Percentiles rank a stretch among this genome's conserved stretches.
phyloP scores from a whole-genome alignment of 2,888 invertebrate species.

The Mystacides longicornis region DNA sequence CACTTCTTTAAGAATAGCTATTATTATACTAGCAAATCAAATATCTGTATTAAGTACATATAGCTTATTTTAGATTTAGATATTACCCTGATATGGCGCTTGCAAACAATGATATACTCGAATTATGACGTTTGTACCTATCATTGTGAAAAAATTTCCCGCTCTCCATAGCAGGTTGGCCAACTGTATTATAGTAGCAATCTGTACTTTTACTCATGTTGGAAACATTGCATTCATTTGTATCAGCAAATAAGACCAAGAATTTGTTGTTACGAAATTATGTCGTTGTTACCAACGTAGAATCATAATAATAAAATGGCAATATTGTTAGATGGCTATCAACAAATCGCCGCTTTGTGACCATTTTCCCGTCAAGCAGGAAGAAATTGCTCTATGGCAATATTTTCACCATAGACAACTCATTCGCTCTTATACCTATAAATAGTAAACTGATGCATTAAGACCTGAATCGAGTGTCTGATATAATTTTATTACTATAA shows the following conservation, averaged over 20 bases:
- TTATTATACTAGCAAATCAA: not conserved
- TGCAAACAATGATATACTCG: not conserved
- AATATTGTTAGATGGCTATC: no score
- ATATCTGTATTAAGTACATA: no score
- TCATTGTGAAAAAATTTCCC: not conserved
- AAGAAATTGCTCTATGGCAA: not conserved
- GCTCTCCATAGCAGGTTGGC: not conserved
- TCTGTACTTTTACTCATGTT: not conserved
- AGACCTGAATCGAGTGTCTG: no score
- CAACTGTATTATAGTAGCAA: not conserved
- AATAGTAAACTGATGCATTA: no score
- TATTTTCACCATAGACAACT: constrained; percentile 1
- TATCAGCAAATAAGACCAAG: not conserved
- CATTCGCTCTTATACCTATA: no score
- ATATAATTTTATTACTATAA: no score
- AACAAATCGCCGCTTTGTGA: not conserved
- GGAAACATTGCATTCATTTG: not conserved
- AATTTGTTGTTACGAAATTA: not conserved
- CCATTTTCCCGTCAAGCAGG: constrained; percentile 10
- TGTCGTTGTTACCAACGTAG: no score
- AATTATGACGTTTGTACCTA: not conserved
- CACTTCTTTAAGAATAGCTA: no score
- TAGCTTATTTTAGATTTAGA: not conserved
- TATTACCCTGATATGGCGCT: not conserved
- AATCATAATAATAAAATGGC: not conserved